Conservation (phyloP, 2,113 vertebrate genomes). For the Cathartes aura region DNA sequence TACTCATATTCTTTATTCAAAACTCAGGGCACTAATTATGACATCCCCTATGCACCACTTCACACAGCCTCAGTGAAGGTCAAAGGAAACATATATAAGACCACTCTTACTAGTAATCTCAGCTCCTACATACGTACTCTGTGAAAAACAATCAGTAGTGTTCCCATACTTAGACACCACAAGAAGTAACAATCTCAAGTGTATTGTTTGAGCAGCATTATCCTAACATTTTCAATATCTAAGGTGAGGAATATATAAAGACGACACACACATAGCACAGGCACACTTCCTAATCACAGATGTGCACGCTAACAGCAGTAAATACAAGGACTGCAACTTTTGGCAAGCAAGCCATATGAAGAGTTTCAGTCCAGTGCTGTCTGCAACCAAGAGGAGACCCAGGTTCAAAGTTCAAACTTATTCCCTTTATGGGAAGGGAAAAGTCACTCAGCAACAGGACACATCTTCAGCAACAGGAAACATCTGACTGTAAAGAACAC, state of each 20-base stretch:
- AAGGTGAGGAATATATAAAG: neutral
- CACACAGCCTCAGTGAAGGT: neutral
- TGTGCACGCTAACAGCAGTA: neutral
- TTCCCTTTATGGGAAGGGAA: conserved; percentile 18
- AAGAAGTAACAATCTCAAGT: neutral
- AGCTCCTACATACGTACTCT: rapidly evolving
- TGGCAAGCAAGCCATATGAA: neutral
- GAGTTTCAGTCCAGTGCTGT: neutral
- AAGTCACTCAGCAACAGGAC: conserved; percentile 58
- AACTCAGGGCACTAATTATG: neutral
- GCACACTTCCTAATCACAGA: neutral
- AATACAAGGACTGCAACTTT: neutral
- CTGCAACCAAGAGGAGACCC: neutral
- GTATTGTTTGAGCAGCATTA: neutral
- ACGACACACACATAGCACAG: neutral
- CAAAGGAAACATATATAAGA: neutral
- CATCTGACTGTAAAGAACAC: conserved; percentile 67
- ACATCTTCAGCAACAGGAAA: conserved; percentile 75
- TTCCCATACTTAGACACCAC: neutral
- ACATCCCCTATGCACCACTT: neutral
- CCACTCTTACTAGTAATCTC: neutral
- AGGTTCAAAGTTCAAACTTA: neutral
- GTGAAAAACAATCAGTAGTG: neutral
- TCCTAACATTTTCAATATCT: neutral
- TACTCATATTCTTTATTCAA: neutral